Evolutionary conservation across 2,113 vertebrate species (phyloP), one percentile per base, ranked within the genome.

Genomic region (Pristiophorus japonicus): DNA sequence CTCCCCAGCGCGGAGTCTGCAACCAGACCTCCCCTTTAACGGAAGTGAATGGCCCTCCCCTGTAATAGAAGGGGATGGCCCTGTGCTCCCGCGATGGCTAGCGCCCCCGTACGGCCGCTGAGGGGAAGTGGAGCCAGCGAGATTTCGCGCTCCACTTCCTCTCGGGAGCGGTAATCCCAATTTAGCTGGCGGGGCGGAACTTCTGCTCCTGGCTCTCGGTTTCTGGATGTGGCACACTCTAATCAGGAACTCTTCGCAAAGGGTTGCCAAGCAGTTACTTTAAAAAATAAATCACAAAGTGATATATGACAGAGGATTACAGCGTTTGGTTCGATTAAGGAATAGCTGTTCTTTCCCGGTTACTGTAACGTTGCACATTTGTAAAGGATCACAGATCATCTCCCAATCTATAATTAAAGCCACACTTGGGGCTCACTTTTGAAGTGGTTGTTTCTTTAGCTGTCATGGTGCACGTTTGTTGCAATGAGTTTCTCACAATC

Each of bases 281-380:
- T 63, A 38, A 38, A 63, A 65, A 18, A 22, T 51, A 62, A 38
- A 6, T 2, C n/a, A 42, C 16, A 38, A 65, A 8, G 12, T 20
- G 30, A 62, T 62, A 90, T 0, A 62, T 18, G 59, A 20, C 59
- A 92, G 5, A 10, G 59, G 65, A 92, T 63, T 65, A 90, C 88
- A 92, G 38, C n/a, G 8, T 63, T 63, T n/a, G 14, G 18, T 22
- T 91, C 10, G 16, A 63, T 16, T 63, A 63, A 59, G 27, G 30
- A 62, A 62, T 91, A 81, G n/a, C 78, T 81, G 78, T 18, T 45
- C 87, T 91, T 91, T 91, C 87, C 55, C 42, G 65, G 18, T 92
- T 63, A 65, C 78, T 45, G 78, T 42, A 22, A 92, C 22, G 8
- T 92, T 90, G 4, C 55, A 90, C 30, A n/a, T 78, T 78, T 81